Evolutionary conservation across 2,797 vertebrate genomes (phyloP).

Genomic region (Siniperca undulata): DNA sequence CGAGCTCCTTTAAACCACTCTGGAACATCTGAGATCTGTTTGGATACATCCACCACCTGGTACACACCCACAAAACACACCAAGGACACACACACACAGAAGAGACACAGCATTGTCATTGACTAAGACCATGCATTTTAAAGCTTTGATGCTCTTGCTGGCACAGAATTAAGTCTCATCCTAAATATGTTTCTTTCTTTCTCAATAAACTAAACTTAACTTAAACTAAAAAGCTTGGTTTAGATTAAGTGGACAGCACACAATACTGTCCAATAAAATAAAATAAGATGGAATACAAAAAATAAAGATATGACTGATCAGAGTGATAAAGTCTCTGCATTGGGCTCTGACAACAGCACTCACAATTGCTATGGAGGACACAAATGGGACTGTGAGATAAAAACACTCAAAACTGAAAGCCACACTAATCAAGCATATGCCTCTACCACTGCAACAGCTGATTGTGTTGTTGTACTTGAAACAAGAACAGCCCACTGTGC

Average conservation of each 20-base stretch:
- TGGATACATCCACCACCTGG: conserved; percentile 92
- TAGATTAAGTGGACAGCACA: not conserved
- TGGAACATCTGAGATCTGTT: conserved; percentile 90
- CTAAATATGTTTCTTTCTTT: not conserved
- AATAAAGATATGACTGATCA: not conserved
- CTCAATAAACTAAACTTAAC: not conserved
- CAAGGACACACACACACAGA: conserved; percentile 14
- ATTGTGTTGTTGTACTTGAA: not conserved
- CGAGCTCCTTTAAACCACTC: conserved; percentile 96
- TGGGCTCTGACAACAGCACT: not conserved
- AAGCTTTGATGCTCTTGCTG: not conserved
- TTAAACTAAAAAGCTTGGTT: not conserved
- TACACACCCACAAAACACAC: conserved; percentile 38
- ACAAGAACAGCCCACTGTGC: not conserved
- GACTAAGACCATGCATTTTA: not conserved
- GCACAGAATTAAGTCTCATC: not conserved
- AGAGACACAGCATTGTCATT: not conserved
- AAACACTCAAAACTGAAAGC: not conserved
- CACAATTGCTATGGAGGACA: not conserved
- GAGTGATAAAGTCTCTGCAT: not conserved
- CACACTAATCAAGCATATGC: not conserved
- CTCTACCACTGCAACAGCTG: not conserved
- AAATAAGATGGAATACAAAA: not conserved
- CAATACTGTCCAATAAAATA: not conserved
- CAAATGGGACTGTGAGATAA: not conserved